These are phyloP conservation scores for Athripsodes cinereus DNA, from an alignment of 2,888 invertebrate species.

Conservation along the genomic window DNA sequence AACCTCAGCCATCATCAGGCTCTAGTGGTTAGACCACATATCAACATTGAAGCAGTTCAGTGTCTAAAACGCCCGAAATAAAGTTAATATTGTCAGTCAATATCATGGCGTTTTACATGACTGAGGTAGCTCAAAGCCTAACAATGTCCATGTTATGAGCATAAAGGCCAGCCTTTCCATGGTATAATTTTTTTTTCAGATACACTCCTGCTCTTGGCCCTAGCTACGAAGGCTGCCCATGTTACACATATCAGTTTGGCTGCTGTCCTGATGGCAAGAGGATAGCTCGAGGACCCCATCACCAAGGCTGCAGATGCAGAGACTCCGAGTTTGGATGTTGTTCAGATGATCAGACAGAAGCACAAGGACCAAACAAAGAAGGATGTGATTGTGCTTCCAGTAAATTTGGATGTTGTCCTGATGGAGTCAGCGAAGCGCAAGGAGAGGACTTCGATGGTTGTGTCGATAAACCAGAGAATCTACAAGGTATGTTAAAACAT, in stretches of 20 bases:
- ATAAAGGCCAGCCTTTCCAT: too few species aligned
- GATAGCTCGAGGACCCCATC: constrained; percentile 59
- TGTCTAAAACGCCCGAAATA: too few species aligned
- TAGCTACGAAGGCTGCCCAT: constrained; percentile 75
- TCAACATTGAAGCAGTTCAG: too few species aligned
- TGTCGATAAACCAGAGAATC: constrained; percentile 58
- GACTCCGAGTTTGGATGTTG: constrained; percentile 78
- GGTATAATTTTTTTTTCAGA: constrained; percentile 32
- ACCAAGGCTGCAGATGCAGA: constrained; percentile 69
- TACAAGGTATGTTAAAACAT: constrained; percentile 62
- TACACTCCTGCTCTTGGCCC: constrained; percentile 71
- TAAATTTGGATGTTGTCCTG: constrained; percentile 80
- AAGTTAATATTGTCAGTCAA: too few species aligned
- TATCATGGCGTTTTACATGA: too few species aligned
- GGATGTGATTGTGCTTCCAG: constrained; percentile 80
- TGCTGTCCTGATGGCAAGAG: constrained; percentile 83
- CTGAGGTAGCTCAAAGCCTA: too few species aligned
- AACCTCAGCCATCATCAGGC: too few species aligned
- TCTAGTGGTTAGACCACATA: too few species aligned
- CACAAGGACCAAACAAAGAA: constrained; percentile 65
- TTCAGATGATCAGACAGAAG: constrained; percentile 73
- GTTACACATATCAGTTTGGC: constrained; percentile 81
- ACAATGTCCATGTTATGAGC: too few species aligned
- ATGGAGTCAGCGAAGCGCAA: constrained; percentile 69
- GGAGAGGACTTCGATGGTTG: constrained; percentile 85